Evolutionary conservation across 2,113 vertebrate genomes (phyloP).

Genomic region (Serinus canaria): DNA sequence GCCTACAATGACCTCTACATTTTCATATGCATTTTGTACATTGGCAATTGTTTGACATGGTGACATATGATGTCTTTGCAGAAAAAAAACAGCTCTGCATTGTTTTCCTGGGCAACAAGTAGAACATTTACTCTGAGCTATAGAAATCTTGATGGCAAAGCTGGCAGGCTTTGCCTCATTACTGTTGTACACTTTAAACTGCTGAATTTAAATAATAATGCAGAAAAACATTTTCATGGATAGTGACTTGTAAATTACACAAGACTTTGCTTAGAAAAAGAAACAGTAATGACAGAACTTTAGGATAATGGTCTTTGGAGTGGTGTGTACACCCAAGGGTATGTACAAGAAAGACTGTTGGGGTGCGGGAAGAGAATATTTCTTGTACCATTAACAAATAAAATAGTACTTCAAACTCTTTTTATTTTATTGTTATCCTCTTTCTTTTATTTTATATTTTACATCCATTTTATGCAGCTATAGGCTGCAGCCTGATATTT

Average conservation of each 20-base stretch:
- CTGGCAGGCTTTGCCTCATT: neutral
- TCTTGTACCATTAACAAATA: neutral
- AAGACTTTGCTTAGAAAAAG: neutral
- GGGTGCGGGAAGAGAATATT: neutral
- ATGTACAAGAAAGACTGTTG: neutral
- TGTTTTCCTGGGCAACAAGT: neutral
- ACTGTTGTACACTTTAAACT: neutral
- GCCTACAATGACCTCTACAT: neutral
- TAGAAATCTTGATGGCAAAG: neutral
- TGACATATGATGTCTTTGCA: neutral
- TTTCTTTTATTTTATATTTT: neutral
- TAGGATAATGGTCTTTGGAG: neutral
- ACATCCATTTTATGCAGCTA: neutral
- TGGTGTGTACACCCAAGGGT: accelerated
- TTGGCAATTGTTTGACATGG: neutral
- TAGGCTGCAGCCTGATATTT: neutral
- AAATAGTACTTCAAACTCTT: neutral
- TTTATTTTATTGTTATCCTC: neutral
- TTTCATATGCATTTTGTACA: neutral
- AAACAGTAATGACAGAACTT: neutral
- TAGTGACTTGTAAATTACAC: neutral
- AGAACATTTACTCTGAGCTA: neutral
- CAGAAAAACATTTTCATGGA: neutral
- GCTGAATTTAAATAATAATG: neutral
- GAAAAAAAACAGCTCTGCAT: neutral